Conservation (phyloP, 2,888 invertebrate species). For the Platycheirus albimanus region DNA sequence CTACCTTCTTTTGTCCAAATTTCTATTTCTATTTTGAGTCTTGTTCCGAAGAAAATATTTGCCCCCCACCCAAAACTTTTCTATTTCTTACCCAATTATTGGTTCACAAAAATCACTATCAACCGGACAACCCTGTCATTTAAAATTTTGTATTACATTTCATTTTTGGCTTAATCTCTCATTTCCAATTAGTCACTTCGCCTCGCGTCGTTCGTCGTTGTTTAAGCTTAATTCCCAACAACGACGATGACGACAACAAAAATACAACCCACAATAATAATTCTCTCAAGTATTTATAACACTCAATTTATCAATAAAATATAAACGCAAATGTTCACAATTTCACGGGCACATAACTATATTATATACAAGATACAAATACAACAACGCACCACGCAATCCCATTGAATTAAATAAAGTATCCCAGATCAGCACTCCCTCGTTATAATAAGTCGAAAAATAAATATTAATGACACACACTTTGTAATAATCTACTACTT, state of each 20-base stretch:
- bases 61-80: too few relatives aligned
- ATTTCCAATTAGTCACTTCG: slow-evolving; percentile 7
- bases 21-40: too few relatives aligned
- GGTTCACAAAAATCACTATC: too few relatives aligned
- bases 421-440: slow-evolving; percentile 16
- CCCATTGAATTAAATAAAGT: slow-evolving; percentile 1
- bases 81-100: too few relatives aligned
- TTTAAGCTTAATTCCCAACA: slow-evolving; percentile 23
- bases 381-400: slow-evolving; percentile 20
- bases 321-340: slow-evolving; percentile 14
- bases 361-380: not conserved
- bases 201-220: too few relatives aligned
- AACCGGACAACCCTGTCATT: too few relatives aligned
- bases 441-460: slow-evolving; percentile 34
- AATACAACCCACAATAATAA: slow-evolving; percentile 7
- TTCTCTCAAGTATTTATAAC: slow-evolving; percentile 30
- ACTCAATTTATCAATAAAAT: slow-evolving; percentile 47
- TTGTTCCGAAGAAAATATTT: too few relatives aligned
- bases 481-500: slow-evolving; percentile 20
- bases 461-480: slow-evolving; percentile 33
- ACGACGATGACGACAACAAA: slow-evolving; percentile 33
- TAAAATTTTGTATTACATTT: too few relatives aligned
- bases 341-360: slow-evolving; percentile 20
- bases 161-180: not conserved
- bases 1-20: too few relatives aligned